Evolutionary conservation across 2,797 vertebrate species (phyloP), one percentile per base, ranked within the genome.

Genomic region (Trachurus trachurus): DNA sequence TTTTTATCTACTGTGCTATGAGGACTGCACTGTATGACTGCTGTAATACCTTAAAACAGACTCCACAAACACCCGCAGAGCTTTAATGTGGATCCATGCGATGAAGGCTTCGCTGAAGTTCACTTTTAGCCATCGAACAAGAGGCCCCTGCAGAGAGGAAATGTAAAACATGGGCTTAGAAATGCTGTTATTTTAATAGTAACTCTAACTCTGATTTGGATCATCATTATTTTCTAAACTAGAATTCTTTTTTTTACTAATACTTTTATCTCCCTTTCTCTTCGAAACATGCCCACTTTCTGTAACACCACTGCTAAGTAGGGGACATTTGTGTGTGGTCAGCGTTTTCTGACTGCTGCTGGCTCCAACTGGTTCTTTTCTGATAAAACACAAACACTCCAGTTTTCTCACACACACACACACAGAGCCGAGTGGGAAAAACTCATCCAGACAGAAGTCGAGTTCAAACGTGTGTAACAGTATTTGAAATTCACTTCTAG

Each of bases 101-200:
- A 99, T 99, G 93, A 99, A 99, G 26, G 98, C 98, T 95, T 99
- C 98, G 42, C 98, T 99, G 96, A 99, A 99, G 94, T 99, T 99
- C 63, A 99, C 98, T 95, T 99, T 99, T 89, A 99, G 96, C 98
- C 98, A 99, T 81, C 98, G 96, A 21, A 99, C 98, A 80, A 99
- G 93, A 76, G 98, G 98, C 21, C 98, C 98, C 98, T 99, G 88
- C 31, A 89, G 29, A 84, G 29, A 61, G 22, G 8, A 77, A 65
- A 56, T 16, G 13, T 34, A 26, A 26, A 62, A 16, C 13, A 69
- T 17, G 66, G 15, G 3, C 7, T 68, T 29, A 56, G 0, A 31
- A 44, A 40, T 6, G 11, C 6, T n/a, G 9, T 45, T 12, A 7
- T 34, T 34, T 31, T 34, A 21, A 11, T 49, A 11, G 2, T 40